Base-by-base conservation (phyloP, 2,888 invertebrate species). In the Oscheius onirici region DNA sequence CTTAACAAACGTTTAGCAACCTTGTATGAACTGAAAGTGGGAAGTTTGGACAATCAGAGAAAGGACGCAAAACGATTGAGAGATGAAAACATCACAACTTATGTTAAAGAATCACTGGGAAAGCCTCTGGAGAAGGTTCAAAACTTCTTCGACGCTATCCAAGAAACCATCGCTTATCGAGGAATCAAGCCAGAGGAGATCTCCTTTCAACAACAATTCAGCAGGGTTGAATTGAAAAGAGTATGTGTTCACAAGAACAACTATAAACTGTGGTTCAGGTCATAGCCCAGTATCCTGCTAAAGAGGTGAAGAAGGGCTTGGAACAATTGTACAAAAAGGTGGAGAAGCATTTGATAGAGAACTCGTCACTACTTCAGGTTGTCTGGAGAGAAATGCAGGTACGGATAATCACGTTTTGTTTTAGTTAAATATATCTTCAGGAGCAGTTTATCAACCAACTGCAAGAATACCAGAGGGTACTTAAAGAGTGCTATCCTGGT, bases 301-400 rank as follows among this genome's bases (percentile, higher is more conserved):
- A 93, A 86, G 93, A 95, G 91, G 84, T 86, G 28, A 83, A 83
- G 70, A 84, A 83, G 63, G 86, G 86, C 2, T 73, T 86, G 13
- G 86, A 86, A 17, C 83, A 79, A 69, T 61, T 86, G 60, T 86
- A 86, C 72, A 82, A 78, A 61, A 86, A 86, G 89, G 95, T 97
- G 69, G 97, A 97, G 88, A 97, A 97, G 90, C 97, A 99, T 89
- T 90, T 97, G 55, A 94, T 94, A 86, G 79, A 78, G 41, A 79
- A 82, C 22, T 86, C 85, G 10, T 81, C 82, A 3, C 80, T 85
- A 73, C 73, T 87, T 86, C 90, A 94, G 92, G 97, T 99, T 63
- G 97, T 99, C 71, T 99, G 99, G 99, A 92, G 95, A 88, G 94
- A 95, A 84, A 97, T 99, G 97, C 97, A 97, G 81, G 83, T 80